These are phyloP conservation scores for Doryteuthis pealeii DNA, from an alignment of 1,140 invertebrate species.

Conservation along the genomic window DNA sequence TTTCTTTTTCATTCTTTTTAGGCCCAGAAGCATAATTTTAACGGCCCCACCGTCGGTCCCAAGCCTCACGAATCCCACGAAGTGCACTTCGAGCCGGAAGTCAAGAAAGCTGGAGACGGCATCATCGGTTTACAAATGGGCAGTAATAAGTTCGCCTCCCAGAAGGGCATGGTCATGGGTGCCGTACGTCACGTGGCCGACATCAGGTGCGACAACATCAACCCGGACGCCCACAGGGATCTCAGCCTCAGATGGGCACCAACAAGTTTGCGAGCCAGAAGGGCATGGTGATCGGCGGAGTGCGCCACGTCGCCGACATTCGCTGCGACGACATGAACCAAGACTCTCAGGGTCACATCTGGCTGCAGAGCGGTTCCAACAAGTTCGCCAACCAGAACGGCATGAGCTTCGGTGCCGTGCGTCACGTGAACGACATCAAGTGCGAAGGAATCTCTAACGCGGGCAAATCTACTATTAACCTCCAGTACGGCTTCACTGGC, in stretches of 20 bases:
- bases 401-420: constrained; percentile 88
- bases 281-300: constrained; percentile 82
- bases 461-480: constrained; percentile 80
- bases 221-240: constrained; percentile 69
- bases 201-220: constrained; percentile 40
- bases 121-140: constrained; percentile 74
- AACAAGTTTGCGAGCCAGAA: constrained; percentile 89
- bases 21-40: constrained; percentile 50
- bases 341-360: constrained; percentile 28
- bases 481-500: constrained; percentile 90
- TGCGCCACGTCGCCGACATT: constrained; percentile 45
- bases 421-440: constrained; percentile 71
- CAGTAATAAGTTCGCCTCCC: constrained; percentile 73
- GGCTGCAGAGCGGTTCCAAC: constrained; percentile 66
- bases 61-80: constrained; percentile 91
- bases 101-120: constrained; percentile 70
- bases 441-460: constrained; percentile 37
- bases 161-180: constrained; percentile 45
- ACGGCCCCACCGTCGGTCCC: constrained; percentile 67
- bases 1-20: constrained; percentile 18
- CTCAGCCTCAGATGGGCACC: constrained; percentile 90
- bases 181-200: constrained; percentile 42
- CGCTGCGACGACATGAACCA: constrained; percentile 27
- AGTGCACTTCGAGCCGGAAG: constrained; percentile 74
- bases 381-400: constrained; percentile 75